A percentile compares a stretch with the other conserved stretches of the same genome.
Evolutionary conservation across 2,797 vertebrate species (phyloP).

Genomic region (Pantherophis alleghaniensis): DNA sequence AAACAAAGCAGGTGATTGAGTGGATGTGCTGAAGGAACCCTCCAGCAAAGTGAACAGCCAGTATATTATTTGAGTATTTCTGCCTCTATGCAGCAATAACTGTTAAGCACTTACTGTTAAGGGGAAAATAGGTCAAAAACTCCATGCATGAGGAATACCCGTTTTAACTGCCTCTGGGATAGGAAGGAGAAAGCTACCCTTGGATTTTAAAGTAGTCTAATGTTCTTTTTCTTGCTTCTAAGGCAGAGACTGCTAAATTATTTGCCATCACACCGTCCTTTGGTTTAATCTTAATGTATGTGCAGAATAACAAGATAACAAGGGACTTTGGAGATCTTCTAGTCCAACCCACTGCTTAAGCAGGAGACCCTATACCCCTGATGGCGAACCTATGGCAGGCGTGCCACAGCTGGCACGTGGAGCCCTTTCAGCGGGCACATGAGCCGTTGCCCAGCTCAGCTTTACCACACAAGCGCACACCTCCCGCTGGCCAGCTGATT

Average conservation of each 20-base stretch:
- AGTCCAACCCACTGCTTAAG: background rate
- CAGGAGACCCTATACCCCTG: background rate
- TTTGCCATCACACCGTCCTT: background rate
- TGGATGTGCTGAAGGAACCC: slow-evolving; percentile 34
- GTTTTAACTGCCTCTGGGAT: background rate
- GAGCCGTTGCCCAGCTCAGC: too few relatives aligned
- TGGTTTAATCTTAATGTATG: background rate
- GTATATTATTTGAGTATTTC: slow-evolving; percentile 46
- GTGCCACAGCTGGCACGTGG: too few relatives aligned
- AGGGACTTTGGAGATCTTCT: background rate
- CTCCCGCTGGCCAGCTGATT: too few relatives aligned
- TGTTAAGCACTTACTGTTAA: slow-evolving; percentile 25
- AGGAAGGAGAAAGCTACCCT: background rate
- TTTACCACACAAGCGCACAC: too few relatives aligned
- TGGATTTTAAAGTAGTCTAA: background rate
- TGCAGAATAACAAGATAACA: background rate
- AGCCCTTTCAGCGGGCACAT: too few relatives aligned
- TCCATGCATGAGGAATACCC: slow-evolving; percentile 13
- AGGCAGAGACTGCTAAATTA: background rate
- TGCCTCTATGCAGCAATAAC: background rate
- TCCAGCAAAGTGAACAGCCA: slow-evolving; percentile 38
- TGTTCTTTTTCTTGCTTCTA: background rate
- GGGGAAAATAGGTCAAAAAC: slow-evolving; percentile 25
- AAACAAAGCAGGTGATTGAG: slow-evolving; percentile 51
- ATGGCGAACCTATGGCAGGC: too few relatives aligned